Conservation (phyloP, 2,888 invertebrate genomes). For the Electrophaes corylata region DNA sequence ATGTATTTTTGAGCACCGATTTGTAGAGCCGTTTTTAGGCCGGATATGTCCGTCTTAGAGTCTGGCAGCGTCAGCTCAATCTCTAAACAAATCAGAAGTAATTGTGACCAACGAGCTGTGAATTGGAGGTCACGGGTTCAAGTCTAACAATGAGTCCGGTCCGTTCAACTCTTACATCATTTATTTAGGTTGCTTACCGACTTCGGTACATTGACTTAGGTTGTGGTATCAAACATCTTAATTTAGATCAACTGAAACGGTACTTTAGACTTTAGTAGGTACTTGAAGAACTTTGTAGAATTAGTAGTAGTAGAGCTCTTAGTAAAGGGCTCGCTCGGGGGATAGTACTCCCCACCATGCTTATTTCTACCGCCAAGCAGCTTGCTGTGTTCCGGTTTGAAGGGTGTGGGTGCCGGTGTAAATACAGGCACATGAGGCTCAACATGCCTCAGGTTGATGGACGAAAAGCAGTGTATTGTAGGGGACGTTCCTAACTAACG, state of each 20-base stretch:
- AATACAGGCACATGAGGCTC: no score
- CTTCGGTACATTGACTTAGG: constrained; percentile 42
- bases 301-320: no score
- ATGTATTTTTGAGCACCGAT: neutral
- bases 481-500: no score
- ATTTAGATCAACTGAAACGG: neutral
- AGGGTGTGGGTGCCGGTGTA: no score
- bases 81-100: constrained; percentile 34
- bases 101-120: constrained; percentile 54
- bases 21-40: neutral
- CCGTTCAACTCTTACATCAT: constrained; percentile 60
- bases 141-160: constrained; percentile 49
- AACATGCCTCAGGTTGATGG: no score
- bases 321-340: no score
- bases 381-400: no score
- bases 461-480: no score
- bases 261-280: neutral
- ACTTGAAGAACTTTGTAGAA: neutral
- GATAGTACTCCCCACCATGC: no score
- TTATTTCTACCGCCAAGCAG: no score
- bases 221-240: constrained; percentile 5
- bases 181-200: constrained; percentile 52
- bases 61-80: constrained; percentile 11
- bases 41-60: constrained; percentile 1
- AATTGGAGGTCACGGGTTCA: constrained; percentile 62